A percentile compares a stretch with the other conserved stretches of the same genome.
Conservation (phyloP, 2,888 invertebrate genomes). For the Lasioglossum malachurum region DNA sequence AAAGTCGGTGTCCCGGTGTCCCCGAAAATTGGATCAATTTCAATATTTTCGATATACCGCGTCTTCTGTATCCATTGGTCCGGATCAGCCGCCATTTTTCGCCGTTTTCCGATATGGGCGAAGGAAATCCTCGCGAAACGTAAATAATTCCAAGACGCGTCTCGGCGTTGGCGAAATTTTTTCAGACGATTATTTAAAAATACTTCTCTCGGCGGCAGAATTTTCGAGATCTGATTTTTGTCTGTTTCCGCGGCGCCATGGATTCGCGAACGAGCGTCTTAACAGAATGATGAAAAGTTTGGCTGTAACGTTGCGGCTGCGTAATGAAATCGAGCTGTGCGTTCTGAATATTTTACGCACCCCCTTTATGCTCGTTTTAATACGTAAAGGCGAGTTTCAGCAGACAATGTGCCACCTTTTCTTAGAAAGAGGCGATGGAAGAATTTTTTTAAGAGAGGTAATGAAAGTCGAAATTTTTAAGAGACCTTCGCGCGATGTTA, state of each 20-base stretch:
- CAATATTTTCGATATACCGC: conserved; percentile 31
- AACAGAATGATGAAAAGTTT: conserved; percentile 31
- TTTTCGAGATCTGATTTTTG: not conserved
- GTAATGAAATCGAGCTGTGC: not conserved
- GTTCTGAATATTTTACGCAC: conserved; percentile 25
- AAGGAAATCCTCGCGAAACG: not conserved
- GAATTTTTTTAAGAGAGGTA: not conserved
- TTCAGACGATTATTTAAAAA: not conserved
- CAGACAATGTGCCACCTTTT: not conserved
- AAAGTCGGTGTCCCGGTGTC: conserved; percentile 9
- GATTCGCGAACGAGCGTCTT: conserved; percentile 4
- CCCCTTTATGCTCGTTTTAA: not conserved
- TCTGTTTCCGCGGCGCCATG: not conserved
- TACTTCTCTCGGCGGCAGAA: not conserved
- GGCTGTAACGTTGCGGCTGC: not conserved
- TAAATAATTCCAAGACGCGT: not conserved
- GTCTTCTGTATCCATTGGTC: not conserved
- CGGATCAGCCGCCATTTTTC: not conserved
- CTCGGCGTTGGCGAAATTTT: not conserved
- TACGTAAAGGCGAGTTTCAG: not conserved
- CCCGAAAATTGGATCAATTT: conserved; percentile 50
- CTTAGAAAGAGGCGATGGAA: not conserved
- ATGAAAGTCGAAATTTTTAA: not conserved
- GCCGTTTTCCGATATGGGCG: not conserved
- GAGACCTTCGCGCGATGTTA: not conserved